These are phyloP conservation scores for Apodemia mormo DNA, from an alignment of 2,888 invertebrate genomes.

Conservation along the genomic window DNA sequence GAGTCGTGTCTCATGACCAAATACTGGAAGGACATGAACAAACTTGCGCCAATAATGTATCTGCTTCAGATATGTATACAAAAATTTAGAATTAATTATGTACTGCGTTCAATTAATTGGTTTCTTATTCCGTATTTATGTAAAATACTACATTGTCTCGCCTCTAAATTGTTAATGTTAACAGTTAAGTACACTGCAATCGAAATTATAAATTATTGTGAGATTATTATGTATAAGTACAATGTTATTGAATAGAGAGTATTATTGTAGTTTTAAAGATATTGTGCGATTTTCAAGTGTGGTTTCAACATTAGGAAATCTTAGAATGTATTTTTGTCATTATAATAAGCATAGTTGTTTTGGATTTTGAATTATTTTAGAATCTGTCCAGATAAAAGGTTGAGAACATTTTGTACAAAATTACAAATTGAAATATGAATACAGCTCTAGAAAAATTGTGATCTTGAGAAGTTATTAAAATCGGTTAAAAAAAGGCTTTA, in stretches of 20 bases:
- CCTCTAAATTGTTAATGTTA: constrained; percentile 78
- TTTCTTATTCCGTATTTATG: constrained; percentile 78
- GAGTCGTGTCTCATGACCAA: too few relatives aligned
- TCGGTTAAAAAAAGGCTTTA: too few relatives aligned
- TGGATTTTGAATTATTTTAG: too few relatives aligned
- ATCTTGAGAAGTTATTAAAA: too few relatives aligned
- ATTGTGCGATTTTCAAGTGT: constrained; percentile 56
- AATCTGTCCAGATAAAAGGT: not conserved
- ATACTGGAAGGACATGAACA: too few relatives aligned
- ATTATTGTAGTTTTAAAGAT: constrained; percentile 71
- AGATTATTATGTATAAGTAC: constrained; percentile 79
- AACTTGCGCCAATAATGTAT: constrained; percentile 18
- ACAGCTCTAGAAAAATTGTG: too few relatives aligned
- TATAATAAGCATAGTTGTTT: too few relatives aligned
- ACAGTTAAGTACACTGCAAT: constrained; percentile 81
- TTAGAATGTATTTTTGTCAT: too few relatives aligned
- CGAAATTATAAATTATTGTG: constrained; percentile 82
- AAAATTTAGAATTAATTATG: constrained; percentile 76
- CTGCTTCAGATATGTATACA: too few relatives aligned
- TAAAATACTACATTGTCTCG: constrained; percentile 62
- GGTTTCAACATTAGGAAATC: constrained; percentile 25
- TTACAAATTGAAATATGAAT: constrained; percentile 63
- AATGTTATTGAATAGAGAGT: constrained; percentile 77
- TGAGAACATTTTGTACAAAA: constrained; percentile 80
- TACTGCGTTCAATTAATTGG: constrained; percentile 71